Percentiles rank a stretch among this genome's conserved stretches.
Evolutionary conservation across 2,888 invertebrate genomes (phyloP).

Genomic region (Graphium colonna): DNA sequence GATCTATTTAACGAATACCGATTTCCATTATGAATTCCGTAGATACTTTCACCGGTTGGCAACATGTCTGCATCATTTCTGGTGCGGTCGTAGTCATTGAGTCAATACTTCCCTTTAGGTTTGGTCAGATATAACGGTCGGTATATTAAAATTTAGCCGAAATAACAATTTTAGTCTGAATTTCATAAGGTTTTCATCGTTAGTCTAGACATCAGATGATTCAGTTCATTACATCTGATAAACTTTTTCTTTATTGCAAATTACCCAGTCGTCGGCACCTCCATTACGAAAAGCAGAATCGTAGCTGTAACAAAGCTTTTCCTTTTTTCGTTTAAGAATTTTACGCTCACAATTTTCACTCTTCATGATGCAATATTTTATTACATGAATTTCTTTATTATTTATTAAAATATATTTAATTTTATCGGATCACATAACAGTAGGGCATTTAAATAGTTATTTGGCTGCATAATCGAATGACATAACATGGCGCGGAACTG

Average conservation of each 20-base stretch:
- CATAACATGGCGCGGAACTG: slow-evolving; percentile 42
- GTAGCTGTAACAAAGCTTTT: slow-evolving; percentile 10
- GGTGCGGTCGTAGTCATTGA: no score
- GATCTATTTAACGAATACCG: no score
- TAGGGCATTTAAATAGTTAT: slow-evolving; percentile 9
- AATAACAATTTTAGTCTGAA: no score
- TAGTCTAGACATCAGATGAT: slow-evolving; percentile 1
- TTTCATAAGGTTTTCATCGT: slow-evolving; percentile 1
- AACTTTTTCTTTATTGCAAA: slow-evolving; percentile 12
- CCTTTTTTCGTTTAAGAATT: slow-evolving; percentile 2
- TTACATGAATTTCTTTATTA: neutral
- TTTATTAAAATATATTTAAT: slow-evolving; percentile 5
- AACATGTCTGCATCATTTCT: no score
- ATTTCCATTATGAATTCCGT: no score
- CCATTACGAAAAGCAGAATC: slow-evolving; percentile 18
- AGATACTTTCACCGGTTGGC: no score
- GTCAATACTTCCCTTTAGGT: no score
- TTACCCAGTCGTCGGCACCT: slow-evolving; percentile 5
- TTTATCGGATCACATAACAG: slow-evolving; percentile 13
- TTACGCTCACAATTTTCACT: slow-evolving; percentile 3
- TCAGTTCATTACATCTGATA: slow-evolving; percentile 6
- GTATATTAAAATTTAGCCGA: no score
- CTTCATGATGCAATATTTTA: slow-evolving; percentile 10
- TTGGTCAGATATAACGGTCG: no score
- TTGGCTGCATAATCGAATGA: slow-evolving; percentile 32